Conservation (phyloP, 2,888 invertebrate genomes). For the Neoascia interrupta region DNA sequence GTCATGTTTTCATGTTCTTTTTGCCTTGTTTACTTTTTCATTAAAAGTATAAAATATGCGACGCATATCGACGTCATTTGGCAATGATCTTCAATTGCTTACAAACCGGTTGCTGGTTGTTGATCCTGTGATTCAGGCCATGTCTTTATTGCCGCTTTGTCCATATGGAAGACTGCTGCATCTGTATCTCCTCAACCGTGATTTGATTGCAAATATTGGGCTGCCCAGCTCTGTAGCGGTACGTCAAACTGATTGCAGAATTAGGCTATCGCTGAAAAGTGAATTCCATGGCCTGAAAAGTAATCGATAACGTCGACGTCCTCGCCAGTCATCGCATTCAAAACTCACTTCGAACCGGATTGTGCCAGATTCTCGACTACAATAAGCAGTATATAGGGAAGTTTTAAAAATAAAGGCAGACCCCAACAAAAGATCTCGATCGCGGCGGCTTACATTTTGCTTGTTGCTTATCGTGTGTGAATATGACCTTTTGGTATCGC, state of each 20-base stretch:
- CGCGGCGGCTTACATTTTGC: no score
- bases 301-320: slow-evolving; percentile 32
- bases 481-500: slow-evolving; percentile 32
- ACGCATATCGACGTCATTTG: slow-evolving; percentile 45
- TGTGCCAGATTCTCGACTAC: slow-evolving; percentile 12
- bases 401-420: neutral
- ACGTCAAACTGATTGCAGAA: slow-evolving; percentile 16
- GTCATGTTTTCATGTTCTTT: neutral
- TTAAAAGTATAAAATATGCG: slow-evolving; percentile 12
- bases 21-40: slow-evolving; percentile 22
- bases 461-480: slow-evolving; percentile 35
- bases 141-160: no score
- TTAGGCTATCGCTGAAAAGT: slow-evolving; percentile 52
- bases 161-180: no score
- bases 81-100: slow-evolving; percentile 59
- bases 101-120: slow-evolving; percentile 23
- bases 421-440: no score
- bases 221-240: no score
- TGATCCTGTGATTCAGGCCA: slow-evolving; percentile 37
- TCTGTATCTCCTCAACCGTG: no score
- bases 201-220: no score
- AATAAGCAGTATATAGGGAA: neutral
- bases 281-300: slow-evolving; percentile 38
- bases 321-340: slow-evolving; percentile 21
- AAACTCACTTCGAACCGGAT: slow-evolving; percentile 34